phyloP scores from a whole-genome alignment of 2,888 invertebrate genomes.

The Elmis aenea region DNA sequence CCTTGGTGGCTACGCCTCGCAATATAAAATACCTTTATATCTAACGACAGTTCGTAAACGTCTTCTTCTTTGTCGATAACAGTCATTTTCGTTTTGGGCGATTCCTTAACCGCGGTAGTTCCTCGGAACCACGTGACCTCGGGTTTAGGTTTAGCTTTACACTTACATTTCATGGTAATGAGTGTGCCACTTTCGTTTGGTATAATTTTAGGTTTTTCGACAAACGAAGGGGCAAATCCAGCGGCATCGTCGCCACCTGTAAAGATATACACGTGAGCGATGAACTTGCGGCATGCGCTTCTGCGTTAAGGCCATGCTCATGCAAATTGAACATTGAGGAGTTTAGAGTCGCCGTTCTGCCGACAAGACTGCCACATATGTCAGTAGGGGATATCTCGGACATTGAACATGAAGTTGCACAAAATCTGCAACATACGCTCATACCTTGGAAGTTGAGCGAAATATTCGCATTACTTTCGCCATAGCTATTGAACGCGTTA shows the following conservation, averaged over 20 bases:
- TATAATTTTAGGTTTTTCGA: slow-evolving; percentile 98
- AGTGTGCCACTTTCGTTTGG: slow-evolving; percentile 96
- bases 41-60: slow-evolving; percentile 78
- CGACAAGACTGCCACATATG: slow-evolving; percentile 21
- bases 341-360: slow-evolving; percentile 18
- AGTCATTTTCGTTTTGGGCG: slow-evolving; percentile 77
- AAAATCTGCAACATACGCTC: slow-evolving; percentile 24
- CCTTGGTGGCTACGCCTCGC: not conserved
- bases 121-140: slow-evolving; percentile 94
- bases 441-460: slow-evolving; percentile 99
- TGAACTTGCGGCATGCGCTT: slow-evolving; percentile 30
- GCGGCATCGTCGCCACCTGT: slow-evolving; percentile 87
- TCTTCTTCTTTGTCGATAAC: slow-evolving; percentile 75
- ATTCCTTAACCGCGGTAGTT: slow-evolving; percentile 77
- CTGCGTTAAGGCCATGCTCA: slow-evolving; percentile 44
- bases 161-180: slow-evolving; percentile 95
- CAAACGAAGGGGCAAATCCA: slow-evolving; percentile 93
- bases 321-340: slow-evolving; percentile 37
- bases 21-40: slow-evolving; percentile 62
- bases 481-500: slow-evolving; percentile 96
- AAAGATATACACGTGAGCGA: slow-evolving; percentile 38
- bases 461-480: slow-evolving; percentile 99
- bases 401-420: slow-evolving; percentile 11
- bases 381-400: slow-evolving; percentile 19
- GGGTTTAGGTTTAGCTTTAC: slow-evolving; percentile 92